These are phyloP conservation scores for Brachionus sp. DNA, from an alignment of 1,140 invertebrate species.

Conservation along the genomic window DNA sequence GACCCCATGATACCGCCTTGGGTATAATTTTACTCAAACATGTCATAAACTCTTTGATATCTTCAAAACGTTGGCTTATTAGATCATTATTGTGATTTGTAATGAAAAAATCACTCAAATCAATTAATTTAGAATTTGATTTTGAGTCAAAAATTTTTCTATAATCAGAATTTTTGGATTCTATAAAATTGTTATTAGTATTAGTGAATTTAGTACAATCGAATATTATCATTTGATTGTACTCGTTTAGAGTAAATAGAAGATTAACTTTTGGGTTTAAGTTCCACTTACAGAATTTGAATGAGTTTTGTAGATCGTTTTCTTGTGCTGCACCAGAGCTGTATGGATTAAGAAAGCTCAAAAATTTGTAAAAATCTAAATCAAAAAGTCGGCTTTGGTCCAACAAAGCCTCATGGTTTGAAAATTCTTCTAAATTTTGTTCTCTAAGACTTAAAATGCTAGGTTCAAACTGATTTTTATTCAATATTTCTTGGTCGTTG, in stretches of 20 bases:
- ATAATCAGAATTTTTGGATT: background rate
- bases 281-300: constrained; percentile 33
- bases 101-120: constrained; percentile 10
- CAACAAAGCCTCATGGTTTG: background rate
- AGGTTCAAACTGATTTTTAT: background rate
- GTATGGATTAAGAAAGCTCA: constrained; percentile 15
- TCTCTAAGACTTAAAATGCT: background rate
- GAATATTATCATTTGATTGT: constrained; percentile 4
- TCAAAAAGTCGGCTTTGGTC: background rate
- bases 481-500: background rate
- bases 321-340: constrained; percentile 1
- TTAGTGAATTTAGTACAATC: constrained; percentile 10
- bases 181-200: background rate
- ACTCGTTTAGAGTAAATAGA: background rate
- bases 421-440: background rate
- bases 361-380: background rate
- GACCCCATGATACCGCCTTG: background rate
- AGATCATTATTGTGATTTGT: background rate
- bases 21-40: background rate
- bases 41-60: background rate
- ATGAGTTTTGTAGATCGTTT: background rate
- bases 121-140: background rate
- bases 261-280: background rate
- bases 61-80: background rate
- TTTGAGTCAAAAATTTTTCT: constrained; percentile 7